phyloP scores from a whole-genome alignment of 1,140 invertebrate genomes.

The Sipha flava region DNA sequence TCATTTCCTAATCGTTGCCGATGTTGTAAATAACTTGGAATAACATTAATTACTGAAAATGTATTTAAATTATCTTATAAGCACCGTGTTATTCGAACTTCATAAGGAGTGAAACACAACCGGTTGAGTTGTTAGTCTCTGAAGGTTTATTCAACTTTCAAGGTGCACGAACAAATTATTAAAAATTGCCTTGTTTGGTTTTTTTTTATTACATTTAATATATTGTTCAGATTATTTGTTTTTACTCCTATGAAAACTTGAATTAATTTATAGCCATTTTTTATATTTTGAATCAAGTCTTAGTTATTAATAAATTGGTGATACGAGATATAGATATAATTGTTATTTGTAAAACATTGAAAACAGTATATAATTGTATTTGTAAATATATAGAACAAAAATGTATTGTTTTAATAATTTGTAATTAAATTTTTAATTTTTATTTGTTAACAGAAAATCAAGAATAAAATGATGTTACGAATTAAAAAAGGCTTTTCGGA shows the following conservation, averaged over 20 bases:
- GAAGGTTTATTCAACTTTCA: conserved; percentile 22
- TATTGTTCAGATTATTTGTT: background rate
- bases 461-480: conserved; percentile 21
- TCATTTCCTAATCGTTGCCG: too few species aligned
- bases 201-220: background rate
- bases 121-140: conserved; percentile 11
- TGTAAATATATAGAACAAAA: too few species aligned
- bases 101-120: conserved; percentile 17
- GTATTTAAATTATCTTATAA: background rate
- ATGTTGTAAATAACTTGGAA: background rate
- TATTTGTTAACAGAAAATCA: background rate
- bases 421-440: background rate
- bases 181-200: conserved; percentile 1
- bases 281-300: too few species aligned
- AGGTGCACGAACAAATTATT: background rate
- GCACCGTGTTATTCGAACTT: background rate
- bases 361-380: too few species aligned
- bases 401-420: too few species aligned
- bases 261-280: too few species aligned
- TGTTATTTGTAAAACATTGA: too few species aligned
- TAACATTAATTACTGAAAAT: background rate
- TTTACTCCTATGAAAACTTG: too few species aligned
- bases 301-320: too few species aligned
- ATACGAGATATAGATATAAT: too few species aligned
- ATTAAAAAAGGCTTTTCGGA: conserved; percentile 25